Conservation (phyloP, 1,140 invertebrate genomes). For the Megalopta genalis region DNA sequence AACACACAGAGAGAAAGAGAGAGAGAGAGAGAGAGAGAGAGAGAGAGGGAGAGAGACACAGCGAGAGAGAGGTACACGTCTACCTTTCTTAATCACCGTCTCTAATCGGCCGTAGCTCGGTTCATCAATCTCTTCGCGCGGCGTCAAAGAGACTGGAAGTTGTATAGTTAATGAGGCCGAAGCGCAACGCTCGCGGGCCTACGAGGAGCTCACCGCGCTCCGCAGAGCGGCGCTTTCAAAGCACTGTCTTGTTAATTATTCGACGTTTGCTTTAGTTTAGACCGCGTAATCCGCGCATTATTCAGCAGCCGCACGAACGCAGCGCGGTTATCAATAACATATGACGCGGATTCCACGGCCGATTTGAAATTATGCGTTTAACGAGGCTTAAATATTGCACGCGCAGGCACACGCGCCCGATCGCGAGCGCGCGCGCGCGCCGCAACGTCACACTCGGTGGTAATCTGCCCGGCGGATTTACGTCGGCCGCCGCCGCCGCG, state of each 20-base stretch:
- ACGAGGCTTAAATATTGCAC: constrained; percentile 47
- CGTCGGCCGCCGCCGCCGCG: not conserved
- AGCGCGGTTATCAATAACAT: constrained; percentile 44
- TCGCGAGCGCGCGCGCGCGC: too few relatives aligned
- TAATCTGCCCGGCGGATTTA: constrained; percentile 34
- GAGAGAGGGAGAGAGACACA: too few relatives aligned
- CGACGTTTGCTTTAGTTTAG: constrained; percentile 42
- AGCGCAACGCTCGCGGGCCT: constrained; percentile 36
- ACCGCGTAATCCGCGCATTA: constrained; percentile 44
- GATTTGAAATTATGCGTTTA: constrained; percentile 49
- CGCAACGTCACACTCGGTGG: constrained; percentile 10
- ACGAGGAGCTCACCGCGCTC: not conserved
- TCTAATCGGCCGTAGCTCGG: constrained; percentile 26
- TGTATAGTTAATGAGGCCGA: constrained; percentile 45
- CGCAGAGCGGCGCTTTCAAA: constrained; percentile 25
- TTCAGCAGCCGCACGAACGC: constrained; percentile 18
- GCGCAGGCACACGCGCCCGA: not conserved
- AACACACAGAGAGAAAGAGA: too few relatives aligned
- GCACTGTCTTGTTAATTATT: constrained; percentile 46
- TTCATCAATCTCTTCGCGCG: constrained; percentile 43
- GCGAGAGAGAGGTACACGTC: not conserved
- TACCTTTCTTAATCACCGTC: constrained; percentile 33
- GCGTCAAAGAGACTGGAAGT: constrained; percentile 44
- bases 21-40: too few relatives aligned
- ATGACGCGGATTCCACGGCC: constrained; percentile 38